A percentile compares a stretch with the other conserved stretches of the same genome.
Conservation (phyloP, 64 coral and sea anemone species). For the Pachyseris speciosa region DNA sequence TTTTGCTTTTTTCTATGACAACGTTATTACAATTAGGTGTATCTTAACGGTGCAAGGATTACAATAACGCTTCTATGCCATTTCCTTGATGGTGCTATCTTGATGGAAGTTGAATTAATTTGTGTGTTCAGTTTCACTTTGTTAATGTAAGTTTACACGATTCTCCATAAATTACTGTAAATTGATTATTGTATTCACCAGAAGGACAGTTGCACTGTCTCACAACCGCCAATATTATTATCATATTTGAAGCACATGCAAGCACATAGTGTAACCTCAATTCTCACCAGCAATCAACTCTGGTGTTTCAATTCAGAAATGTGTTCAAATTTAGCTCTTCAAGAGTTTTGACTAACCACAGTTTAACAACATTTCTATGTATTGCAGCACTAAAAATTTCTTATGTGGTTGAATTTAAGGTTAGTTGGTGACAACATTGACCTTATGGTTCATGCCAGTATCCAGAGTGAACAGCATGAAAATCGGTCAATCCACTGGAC, state of each 20-base stretch:
- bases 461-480: constrained; percentile 5
- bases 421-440: constrained; percentile 60
- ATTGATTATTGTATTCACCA: neutral
- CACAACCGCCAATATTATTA: constrained; percentile 3
- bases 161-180: constrained; percentile 4
- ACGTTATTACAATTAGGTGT: too few species aligned
- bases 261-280: constrained; percentile 3
- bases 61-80: too few species aligned
- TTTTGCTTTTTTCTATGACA: too few species aligned
- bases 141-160: constrained; percentile 3
- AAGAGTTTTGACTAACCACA: neutral
- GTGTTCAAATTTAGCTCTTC: neutral
- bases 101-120: too few species aligned
- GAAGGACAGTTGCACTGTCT: neutral
- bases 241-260: neutral
- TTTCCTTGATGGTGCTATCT: too few species aligned
- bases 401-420: neutral
- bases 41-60: too few species aligned
- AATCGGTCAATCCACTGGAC: constrained; percentile 54
- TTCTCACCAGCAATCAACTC: constrained; percentile 2
- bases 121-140: neutral
- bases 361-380: neutral
- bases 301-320: constrained; percentile 8
- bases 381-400: neutral
- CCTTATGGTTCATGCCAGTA: constrained; percentile 12